Conservation (phyloP, 2,888 invertebrate species). For the Ariolimax columbianus region DNA sequence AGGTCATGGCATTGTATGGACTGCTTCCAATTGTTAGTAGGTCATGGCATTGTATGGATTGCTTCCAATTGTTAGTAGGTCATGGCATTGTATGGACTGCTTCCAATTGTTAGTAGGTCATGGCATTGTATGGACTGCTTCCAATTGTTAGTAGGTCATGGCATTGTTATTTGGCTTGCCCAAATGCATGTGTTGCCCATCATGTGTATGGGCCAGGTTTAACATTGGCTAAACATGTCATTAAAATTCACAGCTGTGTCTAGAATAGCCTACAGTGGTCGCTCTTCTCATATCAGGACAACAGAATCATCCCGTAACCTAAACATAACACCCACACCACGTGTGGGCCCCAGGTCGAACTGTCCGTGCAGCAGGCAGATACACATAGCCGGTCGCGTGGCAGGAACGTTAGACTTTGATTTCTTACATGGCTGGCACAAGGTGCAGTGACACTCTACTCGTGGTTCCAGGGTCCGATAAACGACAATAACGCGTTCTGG, state of each 20-base stretch:
- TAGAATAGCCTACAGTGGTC: neutral
- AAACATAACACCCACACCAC: neutral
- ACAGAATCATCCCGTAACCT: neutral
- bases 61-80: too few relatives aligned
- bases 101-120: too few relatives aligned
- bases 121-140: too few relatives aligned
- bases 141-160: too few relatives aligned
- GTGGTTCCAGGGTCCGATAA: neutral
- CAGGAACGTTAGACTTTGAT: constrained; percentile 4
- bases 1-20: too few relatives aligned
- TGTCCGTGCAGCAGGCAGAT: neutral
- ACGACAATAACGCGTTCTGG: neutral
- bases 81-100: too few relatives aligned
- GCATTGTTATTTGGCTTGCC: too few relatives aligned
- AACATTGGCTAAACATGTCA: neutral
- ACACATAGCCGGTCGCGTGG: neutral
- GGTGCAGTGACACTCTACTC: neutral
- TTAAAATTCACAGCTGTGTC: neutral
- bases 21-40: too few relatives aligned
- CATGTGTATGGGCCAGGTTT: neutral
- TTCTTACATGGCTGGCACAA: neutral
- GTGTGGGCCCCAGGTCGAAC: neutral
- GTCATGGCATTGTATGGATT: too few relatives aligned
- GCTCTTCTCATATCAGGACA: neutral
- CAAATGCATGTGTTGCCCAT: too few relatives aligned